Base-by-base conservation (phyloP, 2,113 vertebrate species). In the Struthidea cinerea region DNA sequence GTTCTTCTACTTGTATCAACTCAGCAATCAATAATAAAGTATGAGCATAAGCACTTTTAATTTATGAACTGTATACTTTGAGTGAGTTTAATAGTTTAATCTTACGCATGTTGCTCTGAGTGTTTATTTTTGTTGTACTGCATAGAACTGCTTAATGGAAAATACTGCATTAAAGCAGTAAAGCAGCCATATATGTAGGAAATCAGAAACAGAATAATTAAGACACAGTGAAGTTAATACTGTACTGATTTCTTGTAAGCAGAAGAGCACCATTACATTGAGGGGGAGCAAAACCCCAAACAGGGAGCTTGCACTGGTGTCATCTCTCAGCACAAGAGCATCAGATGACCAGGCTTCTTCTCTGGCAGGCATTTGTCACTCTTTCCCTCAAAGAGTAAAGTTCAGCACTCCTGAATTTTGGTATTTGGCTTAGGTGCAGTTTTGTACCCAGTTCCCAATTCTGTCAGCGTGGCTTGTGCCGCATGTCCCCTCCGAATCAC, bases 11-110 rank as follows among this genome's bases (percentile, higher is more conserved):
- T 96, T 96, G 92, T 92, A 92, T 87, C 94, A 95, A 80, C 76
- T 92, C 73, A 78, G 79, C 88, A 92, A 96, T 95, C 94, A 92
- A 92, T 96, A 94, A 44, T 63, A 41, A 84, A 90, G 80, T 79
- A 96, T 87, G 86, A 93, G 60, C 80, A 84, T 42, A 88, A 86
- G 73, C 83, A 68, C 56, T 95, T 96, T 42, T 78, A 94, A 96
- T 96, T 95, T 96, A 93, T 82, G 93, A 94, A 70, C 88, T 87
- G 93, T 71, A 23, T 84, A 75, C 49, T 90, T 84, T 39, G 61
- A 95, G 84, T 3, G 9, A 60, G 44, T 90, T 92, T 88, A 69
- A 74, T 14, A 65, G 70, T 88, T 93, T 84, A 67, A 60, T 93
- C 85, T 88, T 84, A 70, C 4, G 0, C 56, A n/a, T 11, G 11